Percentiles rank a stretch among this genome's conserved stretches.
These are phyloP conservation scores for Cataglyphis rosenhaueri DNA, from an alignment of 2,888 invertebrate genomes.

Conservation along the genomic window DNA sequence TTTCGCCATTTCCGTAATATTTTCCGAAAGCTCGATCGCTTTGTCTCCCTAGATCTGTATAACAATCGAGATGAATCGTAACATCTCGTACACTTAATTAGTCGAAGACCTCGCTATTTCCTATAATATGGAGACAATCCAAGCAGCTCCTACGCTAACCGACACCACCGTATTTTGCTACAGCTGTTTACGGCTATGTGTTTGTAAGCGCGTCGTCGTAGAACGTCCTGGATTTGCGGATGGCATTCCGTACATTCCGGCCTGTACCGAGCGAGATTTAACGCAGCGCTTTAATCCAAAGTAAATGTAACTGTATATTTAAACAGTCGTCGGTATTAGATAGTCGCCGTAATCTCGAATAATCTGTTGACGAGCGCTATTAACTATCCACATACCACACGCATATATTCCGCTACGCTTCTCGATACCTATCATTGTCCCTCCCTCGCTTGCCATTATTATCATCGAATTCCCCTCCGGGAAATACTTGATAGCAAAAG, in stretches of 20 bases:
- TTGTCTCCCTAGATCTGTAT: background rate
- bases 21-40: background rate
- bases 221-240: slow-evolving; percentile 43
- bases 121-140: background rate
- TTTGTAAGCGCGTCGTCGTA: slow-evolving; percentile 35
- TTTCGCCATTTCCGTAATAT: slow-evolving; percentile 25
- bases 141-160: background rate
- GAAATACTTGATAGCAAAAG: background rate
- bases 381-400: slow-evolving; percentile 28
- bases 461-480: background rate
- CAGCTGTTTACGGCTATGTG: slow-evolving; percentile 27
- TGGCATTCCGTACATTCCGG: slow-evolving; percentile 24
- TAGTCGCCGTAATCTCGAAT: slow-evolving; percentile 39
- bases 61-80: background rate
- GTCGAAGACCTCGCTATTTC: background rate
- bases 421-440: background rate
- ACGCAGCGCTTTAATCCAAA: slow-evolving; percentile 39
- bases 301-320: slow-evolving; percentile 46
- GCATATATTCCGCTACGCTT: background rate
- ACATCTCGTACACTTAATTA: slow-evolving; percentile 34
- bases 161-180: slow-evolving; percentile 24
- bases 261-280: slow-evolving; percentile 25
- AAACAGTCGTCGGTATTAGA: slow-evolving; percentile 20
- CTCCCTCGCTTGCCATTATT: background rate
- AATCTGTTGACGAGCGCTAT: slow-evolving; percentile 42